A percentile compares a stretch with the other conserved stretches of the same genome.
phyloP scores from a whole-genome alignment of 2,113 vertebrate genomes.

The Bucco capensis region DNA sequence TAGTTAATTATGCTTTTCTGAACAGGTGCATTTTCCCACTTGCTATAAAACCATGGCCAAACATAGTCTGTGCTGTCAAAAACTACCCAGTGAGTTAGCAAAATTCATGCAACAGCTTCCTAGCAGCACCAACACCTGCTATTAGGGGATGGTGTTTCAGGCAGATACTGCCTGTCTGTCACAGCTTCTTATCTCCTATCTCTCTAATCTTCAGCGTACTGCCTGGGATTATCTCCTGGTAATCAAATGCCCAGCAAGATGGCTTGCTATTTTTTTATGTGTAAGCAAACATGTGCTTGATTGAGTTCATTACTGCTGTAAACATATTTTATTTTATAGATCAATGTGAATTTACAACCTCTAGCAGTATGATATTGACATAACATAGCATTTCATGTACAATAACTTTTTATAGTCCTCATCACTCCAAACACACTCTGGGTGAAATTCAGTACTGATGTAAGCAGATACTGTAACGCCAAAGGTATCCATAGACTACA shows the following conservation, averaged over 20 bases:
- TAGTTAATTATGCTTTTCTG: neutral
- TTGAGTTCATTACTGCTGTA: conserved; percentile 6
- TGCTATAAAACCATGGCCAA: neutral
- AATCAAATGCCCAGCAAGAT: conserved; percentile 50
- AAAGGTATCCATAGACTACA: neutral
- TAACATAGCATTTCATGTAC: neutral
- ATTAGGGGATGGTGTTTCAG: conserved; percentile 6
- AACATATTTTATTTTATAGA: conserved; percentile 14
- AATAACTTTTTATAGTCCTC: conserved; percentile 15
- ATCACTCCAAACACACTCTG: neutral
- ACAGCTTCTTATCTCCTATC: conserved; percentile 28
- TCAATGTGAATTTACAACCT: neutral
- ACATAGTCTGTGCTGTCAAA: neutral
- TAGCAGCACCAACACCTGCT: conserved; percentile 35
- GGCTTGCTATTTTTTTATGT: neutral
- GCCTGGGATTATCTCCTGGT: conserved; percentile 30
- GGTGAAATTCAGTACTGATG: neutral
- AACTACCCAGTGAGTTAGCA: neutral
- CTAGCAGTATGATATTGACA: neutral
- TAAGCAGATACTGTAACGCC: neutral
- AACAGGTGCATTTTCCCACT: neutral
- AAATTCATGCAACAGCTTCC: conserved; percentile 1
- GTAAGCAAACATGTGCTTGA: neutral
- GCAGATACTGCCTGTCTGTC: conserved; percentile 7
- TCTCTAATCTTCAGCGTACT: conserved; percentile 34